phyloP scores from a whole-genome alignment of 1,140 invertebrate species.

The Hirudo medicinalis region DNA sequence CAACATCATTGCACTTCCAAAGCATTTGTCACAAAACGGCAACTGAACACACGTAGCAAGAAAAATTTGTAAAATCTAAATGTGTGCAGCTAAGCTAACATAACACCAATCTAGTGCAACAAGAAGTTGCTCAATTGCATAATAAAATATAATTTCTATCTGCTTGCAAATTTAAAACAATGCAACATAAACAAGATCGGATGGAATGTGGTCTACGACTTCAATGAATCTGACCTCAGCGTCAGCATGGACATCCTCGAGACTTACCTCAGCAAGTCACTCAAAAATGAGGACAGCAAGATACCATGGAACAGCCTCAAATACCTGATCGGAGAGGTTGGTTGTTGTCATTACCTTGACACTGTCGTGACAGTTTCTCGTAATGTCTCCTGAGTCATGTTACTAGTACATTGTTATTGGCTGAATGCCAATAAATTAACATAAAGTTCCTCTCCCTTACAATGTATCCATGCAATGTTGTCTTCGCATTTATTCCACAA shows the following conservation, averaged over 20 bases:
- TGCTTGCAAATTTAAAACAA: not conserved
- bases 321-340: slow-evolving; percentile 70
- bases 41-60: no score
- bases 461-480: no score
- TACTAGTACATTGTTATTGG: not conserved
- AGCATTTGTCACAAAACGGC: no score
- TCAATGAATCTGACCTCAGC: slow-evolving; percentile 62
- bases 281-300: slow-evolving; percentile 46
- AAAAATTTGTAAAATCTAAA: no score
- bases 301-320: slow-evolving; percentile 78
- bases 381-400: not conserved
- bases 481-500: no score
- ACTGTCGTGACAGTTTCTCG: not conserved
- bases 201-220: slow-evolving; percentile 83
- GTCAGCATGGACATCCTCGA: slow-evolving; percentile 68
- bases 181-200: slow-evolving; percentile 48
- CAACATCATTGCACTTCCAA: no score
- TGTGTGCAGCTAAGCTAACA: no score
- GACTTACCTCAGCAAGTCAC: slow-evolving; percentile 63
- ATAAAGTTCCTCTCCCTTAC: no score
- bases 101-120: no score
- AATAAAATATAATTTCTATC: no score
- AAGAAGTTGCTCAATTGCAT: no score
- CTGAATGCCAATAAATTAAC: no score
- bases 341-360: not conserved